Conservation (phyloP, 2,888 invertebrate genomes). For the Orchesellides sinensis region DNA sequence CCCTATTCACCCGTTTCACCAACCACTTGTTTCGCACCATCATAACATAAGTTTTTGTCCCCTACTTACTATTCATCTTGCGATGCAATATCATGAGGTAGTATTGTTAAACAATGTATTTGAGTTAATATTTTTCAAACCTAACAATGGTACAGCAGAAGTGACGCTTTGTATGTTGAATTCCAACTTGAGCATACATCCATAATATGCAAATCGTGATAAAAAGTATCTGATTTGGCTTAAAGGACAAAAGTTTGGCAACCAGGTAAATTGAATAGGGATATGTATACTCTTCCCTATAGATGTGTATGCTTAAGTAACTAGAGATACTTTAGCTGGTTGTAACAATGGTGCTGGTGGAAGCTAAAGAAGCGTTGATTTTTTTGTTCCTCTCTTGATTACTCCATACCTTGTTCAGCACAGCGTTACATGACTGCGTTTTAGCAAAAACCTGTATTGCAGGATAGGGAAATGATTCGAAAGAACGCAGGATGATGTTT, state of each 20-base stretch:
- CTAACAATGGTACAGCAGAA: not conserved
- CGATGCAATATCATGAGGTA: conserved; percentile 28
- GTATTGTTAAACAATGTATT: not conserved
- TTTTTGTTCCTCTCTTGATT: conserved; percentile 47
- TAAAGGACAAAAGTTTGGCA: conserved; percentile 42
- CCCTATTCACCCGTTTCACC: conserved; percentile 57
- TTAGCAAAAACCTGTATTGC: conserved; percentile 45
- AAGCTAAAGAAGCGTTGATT: conserved; percentile 43
- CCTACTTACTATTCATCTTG: conserved; percentile 29
- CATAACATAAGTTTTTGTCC: not conserved
- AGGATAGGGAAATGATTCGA: conserved; percentile 37
- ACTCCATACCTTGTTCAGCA: conserved; percentile 38
- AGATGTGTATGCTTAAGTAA: not conserved
- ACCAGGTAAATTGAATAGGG: conserved; percentile 53
- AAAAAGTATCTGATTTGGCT: conserved; percentile 30
- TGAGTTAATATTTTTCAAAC: not conserved
- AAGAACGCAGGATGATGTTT: conserved; percentile 34
- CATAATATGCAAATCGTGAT: conserved; percentile 48
- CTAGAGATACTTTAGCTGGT: not conserved
- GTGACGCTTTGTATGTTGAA: conserved; percentile 14
- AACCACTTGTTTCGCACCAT: conserved; percentile 30
- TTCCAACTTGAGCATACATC: conserved; percentile 11
- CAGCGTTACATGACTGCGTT: conserved; percentile 5
- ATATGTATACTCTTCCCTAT: too few species aligned
- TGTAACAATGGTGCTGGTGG: conserved; percentile 39